phyloP scores from a whole-genome alignment of 2,797 vertebrate species.

The Balearica regulorum region DNA sequence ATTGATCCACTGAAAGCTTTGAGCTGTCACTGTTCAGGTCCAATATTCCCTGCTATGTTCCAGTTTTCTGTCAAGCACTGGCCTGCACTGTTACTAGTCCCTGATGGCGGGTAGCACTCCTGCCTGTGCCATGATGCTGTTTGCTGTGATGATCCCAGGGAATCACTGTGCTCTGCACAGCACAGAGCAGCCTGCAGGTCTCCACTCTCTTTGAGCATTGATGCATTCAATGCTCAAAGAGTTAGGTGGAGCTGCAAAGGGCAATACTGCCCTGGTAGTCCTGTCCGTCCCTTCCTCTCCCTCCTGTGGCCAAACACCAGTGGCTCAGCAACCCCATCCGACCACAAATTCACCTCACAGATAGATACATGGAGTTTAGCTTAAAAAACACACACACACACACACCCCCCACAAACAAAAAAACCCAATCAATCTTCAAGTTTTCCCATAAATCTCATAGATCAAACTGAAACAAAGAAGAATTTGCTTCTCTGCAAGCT shows the following conservation, averaged over 20 bases:
- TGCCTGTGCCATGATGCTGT: rapidly evolving
- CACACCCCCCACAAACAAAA: too few species aligned
- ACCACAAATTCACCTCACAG: neutral
- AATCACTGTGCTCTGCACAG: too few species aligned
- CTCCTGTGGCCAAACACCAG: neutral
- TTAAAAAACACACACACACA: neutral
- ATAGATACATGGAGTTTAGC: neutral
- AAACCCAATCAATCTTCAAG: neutral
- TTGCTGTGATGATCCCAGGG: neutral
- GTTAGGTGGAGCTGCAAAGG: neutral
- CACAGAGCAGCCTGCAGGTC: neutral
- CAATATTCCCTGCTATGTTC: neutral
- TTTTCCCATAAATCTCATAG: neutral
- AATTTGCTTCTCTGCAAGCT: neutral
- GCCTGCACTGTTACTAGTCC: neutral
- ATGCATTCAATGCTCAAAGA: neutral
- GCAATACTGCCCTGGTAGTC: neutral
- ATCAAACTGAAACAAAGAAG: neutral
- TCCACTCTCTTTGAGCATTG: neutral
- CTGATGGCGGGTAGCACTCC: neutral
- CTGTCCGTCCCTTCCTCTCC: neutral
- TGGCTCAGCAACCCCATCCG: rapidly evolving
- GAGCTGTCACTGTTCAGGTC: neutral
- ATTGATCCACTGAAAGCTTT: constrained; percentile 17
- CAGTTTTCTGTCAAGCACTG: neutral